These are phyloP conservation scores for Mustelus asterias DNA, from an alignment of 2,113 vertebrate genomes.

Conservation along the genomic window DNA sequence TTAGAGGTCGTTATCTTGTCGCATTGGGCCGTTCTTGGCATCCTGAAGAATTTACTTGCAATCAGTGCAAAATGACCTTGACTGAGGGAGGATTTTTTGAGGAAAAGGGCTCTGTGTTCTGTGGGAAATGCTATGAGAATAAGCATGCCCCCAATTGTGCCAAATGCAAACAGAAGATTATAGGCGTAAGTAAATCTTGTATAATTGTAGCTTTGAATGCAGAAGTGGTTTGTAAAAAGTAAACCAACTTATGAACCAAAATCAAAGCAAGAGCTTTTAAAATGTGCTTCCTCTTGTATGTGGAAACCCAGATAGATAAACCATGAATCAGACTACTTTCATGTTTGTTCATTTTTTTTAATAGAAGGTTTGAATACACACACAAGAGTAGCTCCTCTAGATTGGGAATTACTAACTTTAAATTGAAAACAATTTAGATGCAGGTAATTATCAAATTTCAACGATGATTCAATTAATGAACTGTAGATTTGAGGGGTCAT, in stretches of 20 bases:
- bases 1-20: slow-evolving; percentile 87
- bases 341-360: neutral
- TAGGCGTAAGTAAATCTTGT: slow-evolving; percentile 66
- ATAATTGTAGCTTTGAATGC: neutral
- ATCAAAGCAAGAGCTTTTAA: neutral
- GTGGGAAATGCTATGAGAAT: slow-evolving; percentile 83
- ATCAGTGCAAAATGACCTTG: slow-evolving; percentile 80
- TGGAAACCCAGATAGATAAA: neutral
- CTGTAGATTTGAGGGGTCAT: neutral
- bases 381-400: neutral
- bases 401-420: too few relatives aligned
- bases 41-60: slow-evolving; percentile 92
- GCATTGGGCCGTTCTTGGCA: slow-evolving; percentile 91
- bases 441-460: neutral
- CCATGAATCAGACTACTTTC: neutral
- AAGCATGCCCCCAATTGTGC: slow-evolving; percentile 85
- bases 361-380: neutral
- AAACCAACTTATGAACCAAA: neutral
- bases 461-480: neutral
- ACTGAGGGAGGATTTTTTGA: slow-evolving; percentile 96
- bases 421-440: neutral
- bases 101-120: slow-evolving; percentile 88
- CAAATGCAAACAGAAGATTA: slow-evolving; percentile 97
- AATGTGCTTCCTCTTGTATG: neutral
- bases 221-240: neutral